Evolutionary conservation across 2,113 vertebrate genomes (phyloP).

Genomic region (Entomyzon cyanotis): DNA sequence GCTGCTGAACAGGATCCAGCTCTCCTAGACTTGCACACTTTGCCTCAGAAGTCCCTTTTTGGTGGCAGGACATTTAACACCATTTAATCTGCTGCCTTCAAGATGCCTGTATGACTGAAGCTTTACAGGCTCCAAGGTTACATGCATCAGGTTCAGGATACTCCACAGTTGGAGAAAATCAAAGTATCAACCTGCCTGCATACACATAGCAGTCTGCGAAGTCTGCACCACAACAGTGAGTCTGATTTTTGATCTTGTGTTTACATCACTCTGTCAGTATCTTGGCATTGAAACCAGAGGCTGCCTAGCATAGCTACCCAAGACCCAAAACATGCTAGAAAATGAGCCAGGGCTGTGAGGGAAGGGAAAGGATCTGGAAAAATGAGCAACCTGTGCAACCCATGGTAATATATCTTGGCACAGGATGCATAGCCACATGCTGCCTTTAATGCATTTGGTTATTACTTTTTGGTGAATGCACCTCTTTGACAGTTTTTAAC

Average conservation of each 20-base stretch:
- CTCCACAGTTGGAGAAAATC: neutral
- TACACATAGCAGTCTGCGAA: neutral
- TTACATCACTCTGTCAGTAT: neutral
- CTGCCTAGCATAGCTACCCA: neutral
- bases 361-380: neutral
- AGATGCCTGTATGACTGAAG: neutral
- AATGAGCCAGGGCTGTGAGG: neutral
- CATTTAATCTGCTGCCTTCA: neutral
- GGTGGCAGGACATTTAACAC: neutral
- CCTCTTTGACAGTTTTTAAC: neutral
- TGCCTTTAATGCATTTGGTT: neutral
- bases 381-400: neutral
- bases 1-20: neutral
- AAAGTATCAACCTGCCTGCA: neutral
- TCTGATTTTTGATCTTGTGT: neutral
- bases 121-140: neutral
- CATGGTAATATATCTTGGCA: rapidly evolving
- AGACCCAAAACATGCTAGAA: neutral
- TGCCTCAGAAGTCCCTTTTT: neutral
- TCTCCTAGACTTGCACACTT: rapidly evolving
- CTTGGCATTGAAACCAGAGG: neutral
- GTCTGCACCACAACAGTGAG: neutral
- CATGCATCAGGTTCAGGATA: rapidly evolving
- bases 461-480: neutral
- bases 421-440: neutral